phyloP scores from a whole-genome alignment of 2,888 invertebrate genomes.

The Heliconius ismenius region DNA sequence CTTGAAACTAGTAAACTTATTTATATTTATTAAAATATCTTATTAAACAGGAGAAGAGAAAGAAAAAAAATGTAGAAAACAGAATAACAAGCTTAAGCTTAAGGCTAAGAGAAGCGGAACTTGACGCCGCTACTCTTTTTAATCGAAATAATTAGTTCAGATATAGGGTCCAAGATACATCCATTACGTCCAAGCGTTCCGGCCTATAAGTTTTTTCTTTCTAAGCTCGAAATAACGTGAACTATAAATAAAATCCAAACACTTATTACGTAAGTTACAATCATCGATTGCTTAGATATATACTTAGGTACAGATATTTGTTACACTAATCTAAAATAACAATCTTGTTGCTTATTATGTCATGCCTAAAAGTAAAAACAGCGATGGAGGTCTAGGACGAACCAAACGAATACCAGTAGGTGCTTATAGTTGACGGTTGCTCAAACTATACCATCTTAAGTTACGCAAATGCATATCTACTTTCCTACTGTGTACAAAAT shows the following conservation, averaged over 20 bases:
- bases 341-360: constrained; percentile 28
- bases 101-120: too few species aligned
- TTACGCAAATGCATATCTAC: constrained; percentile 36
- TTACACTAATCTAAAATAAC: constrained; percentile 2
- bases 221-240: background rate
- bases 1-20: background rate
- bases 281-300: background rate
- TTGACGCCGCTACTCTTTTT: too few species aligned
- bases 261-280: background rate
- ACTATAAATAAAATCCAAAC: background rate
- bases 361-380: constrained; percentile 28
- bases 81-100: background rate
- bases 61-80: background rate
- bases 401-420: constrained; percentile 28
- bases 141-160: too few species aligned
- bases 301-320: background rate
- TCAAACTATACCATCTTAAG: constrained; percentile 39
- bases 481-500: background rate
- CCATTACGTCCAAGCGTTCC: too few species aligned
- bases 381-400: constrained; percentile 36
- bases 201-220: too few species aligned
- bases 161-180: too few species aligned
- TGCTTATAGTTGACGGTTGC: constrained; percentile 38
- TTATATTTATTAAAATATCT: constrained; percentile 1
- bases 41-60: background rate